Evolutionary conservation across 2,888 invertebrate species (phyloP).

Genomic region (Nowickia ferox): DNA sequence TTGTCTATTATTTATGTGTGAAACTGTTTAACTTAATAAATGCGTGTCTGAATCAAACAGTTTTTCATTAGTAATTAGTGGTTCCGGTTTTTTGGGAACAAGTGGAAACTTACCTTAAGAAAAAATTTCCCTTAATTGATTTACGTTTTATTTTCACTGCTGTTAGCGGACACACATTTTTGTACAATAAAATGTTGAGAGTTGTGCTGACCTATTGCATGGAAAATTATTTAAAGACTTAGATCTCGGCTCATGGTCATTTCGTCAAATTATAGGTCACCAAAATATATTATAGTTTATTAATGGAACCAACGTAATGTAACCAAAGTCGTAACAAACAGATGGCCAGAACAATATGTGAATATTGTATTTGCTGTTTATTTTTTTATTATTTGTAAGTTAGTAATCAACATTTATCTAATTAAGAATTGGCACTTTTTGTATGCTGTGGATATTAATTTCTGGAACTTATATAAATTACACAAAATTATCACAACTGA

Average conservation of each 20-base stretch:
- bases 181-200: background rate
- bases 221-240: background rate
- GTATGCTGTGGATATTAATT: no score
- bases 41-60: no score
- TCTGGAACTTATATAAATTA: no score
- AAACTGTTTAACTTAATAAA: no score
- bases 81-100: no score
- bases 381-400: background rate
- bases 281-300: slow-evolving; percentile 51
- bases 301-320: slow-evolving; percentile 4
- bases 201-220: background rate
- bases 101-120: no score
- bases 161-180: background rate
- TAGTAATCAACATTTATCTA: background rate
- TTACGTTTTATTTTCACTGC: no score
- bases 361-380: background rate
- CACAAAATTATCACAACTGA: background rate
- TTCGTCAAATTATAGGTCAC: slow-evolving; percentile 32
- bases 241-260: background rate
- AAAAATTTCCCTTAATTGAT: no score
- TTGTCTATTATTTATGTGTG: no score
- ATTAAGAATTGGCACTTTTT: background rate
- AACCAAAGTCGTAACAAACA: background rate
- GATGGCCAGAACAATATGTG: background rate
- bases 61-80: no score